phyloP scores from a whole-genome alignment of 2,797 vertebrate species.

The Malacoraja senta region DNA sequence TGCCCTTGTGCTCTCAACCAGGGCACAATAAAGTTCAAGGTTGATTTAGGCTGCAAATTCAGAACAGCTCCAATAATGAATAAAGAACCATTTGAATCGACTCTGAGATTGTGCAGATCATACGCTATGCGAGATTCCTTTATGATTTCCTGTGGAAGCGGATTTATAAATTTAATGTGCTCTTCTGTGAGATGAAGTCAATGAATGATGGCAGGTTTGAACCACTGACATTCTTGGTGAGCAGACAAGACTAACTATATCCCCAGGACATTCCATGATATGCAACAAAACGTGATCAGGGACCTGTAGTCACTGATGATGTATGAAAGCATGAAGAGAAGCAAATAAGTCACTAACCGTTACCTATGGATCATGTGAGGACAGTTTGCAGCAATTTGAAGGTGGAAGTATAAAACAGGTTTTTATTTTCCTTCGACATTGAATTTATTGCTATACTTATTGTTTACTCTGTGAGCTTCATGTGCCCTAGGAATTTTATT shows the following conservation, averaged over 20 bases:
- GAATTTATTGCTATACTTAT: too few relatives aligned
- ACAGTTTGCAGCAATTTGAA: not conserved
- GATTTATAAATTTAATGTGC: not conserved
- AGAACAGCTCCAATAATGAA: not conserved
- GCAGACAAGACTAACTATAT: conserved; percentile 2
- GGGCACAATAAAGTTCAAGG: not conserved
- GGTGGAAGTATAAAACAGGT: not conserved
- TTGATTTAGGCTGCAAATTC: not conserved
- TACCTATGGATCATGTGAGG: not conserved
- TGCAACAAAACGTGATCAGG: not conserved
- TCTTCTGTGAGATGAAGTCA: not conserved
- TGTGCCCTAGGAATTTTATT: too few relatives aligned
- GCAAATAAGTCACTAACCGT: not conserved
- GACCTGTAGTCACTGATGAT: not conserved
- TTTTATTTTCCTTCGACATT: too few relatives aligned
- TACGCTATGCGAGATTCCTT: not conserved
- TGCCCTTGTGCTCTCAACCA: not conserved
- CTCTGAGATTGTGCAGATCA: not conserved
- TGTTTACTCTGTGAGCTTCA: too few relatives aligned
- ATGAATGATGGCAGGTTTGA: conserved; percentile 33
- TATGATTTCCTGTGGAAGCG: not conserved
- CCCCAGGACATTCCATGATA: conserved; percentile 12
- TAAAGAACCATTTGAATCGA: not conserved
- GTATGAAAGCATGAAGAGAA: not conserved
- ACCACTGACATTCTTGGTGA: conserved; percentile 2